Conservation (phyloP, 1,140 invertebrate species). For the Trichomalopsis sarcophagae region DNA sequence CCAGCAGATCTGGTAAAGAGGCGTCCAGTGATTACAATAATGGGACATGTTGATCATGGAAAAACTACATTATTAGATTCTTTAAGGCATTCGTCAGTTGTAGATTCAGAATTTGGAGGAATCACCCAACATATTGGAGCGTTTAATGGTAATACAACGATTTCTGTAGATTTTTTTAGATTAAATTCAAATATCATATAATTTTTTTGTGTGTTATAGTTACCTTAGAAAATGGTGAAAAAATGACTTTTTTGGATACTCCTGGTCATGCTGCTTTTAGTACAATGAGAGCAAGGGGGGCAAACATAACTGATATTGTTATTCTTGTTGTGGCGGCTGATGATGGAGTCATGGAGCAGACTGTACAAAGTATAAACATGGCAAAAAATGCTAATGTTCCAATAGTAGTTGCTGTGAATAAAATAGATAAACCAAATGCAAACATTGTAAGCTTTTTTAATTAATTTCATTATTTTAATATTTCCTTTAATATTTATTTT, state of each 20-base stretch:
- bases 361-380: conserved; percentile 87
- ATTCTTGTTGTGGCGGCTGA: conserved; percentile 98
- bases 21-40: conserved; percentile 96
- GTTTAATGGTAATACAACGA: conserved; percentile 82
- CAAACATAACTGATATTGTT: conserved; percentile 94
- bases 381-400: conserved; percentile 88
- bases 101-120: conserved; percentile 96
- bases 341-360: conserved; percentile 99
- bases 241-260: conserved; percentile 98
- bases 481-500: conserved; percentile 37
- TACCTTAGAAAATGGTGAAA: conserved; percentile 80
- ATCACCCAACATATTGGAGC: conserved; percentile 99
- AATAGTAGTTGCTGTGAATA: conserved; percentile 98
- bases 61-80: conserved; percentile 98
- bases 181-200: conserved; percentile 40
- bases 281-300: conserved; percentile 93
- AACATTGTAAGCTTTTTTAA: conserved; percentile 84
- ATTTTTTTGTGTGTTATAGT: conserved; percentile 73
- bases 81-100: conserved; percentile 90
- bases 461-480: conserved; percentile 41
- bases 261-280: conserved; percentile 99
- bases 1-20: conserved; percentile 79
- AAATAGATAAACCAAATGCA: conserved; percentile 94
- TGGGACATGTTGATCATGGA: conserved; percentile 99
- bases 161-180: background rate